Evolutionary conservation across 2,113 vertebrate genomes (phyloP).

Genomic region (Limanda limanda): DNA sequence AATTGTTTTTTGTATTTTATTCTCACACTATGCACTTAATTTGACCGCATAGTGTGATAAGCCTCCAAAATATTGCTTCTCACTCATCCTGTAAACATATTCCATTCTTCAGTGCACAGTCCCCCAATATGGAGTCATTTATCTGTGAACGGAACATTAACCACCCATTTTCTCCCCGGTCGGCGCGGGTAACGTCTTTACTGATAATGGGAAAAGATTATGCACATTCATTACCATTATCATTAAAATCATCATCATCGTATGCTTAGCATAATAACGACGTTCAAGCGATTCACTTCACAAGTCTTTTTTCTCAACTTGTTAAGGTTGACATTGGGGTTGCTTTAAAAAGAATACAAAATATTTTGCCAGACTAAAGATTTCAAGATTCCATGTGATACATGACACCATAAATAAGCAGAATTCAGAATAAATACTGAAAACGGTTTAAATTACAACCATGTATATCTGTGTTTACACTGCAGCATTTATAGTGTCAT

Average conservation of each 20-base stretch:
- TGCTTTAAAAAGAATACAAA: conserved; percentile 5
- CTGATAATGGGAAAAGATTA: conserved; percentile 76
- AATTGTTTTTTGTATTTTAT: no score
- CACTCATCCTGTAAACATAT: conserved; percentile 41
- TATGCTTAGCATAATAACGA: conserved; percentile 65
- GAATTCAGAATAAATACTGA: not conserved
- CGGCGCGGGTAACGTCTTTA: conserved; percentile 49
- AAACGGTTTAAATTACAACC: not conserved
- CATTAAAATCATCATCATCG: conserved; percentile 70
- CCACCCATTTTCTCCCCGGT: conserved; percentile 56
- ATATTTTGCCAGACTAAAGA: not conserved
- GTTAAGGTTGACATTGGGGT: conserved; percentile 8
- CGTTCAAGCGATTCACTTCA: conserved; percentile 44
- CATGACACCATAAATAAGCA: conserved; percentile 11
- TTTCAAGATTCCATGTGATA: conserved; percentile 34
- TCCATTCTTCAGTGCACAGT: conserved; percentile 38
- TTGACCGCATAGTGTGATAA: not conserved
- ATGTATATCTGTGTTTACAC: not conserved
- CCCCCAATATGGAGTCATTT: conserved; percentile 50
- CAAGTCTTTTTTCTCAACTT: conserved; percentile 6
- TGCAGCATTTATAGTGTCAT: not conserved
- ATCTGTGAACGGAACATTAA: conserved; percentile 70
- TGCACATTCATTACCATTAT: conserved; percentile 79
- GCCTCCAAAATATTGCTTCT: not conserved
- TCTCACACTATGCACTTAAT: not conserved